Percentiles rank a stretch among this genome's conserved stretches.
Evolutionary conservation across 2,888 invertebrate species (phyloP).

Genomic region (Hirtodrosophila duncani): DNA sequence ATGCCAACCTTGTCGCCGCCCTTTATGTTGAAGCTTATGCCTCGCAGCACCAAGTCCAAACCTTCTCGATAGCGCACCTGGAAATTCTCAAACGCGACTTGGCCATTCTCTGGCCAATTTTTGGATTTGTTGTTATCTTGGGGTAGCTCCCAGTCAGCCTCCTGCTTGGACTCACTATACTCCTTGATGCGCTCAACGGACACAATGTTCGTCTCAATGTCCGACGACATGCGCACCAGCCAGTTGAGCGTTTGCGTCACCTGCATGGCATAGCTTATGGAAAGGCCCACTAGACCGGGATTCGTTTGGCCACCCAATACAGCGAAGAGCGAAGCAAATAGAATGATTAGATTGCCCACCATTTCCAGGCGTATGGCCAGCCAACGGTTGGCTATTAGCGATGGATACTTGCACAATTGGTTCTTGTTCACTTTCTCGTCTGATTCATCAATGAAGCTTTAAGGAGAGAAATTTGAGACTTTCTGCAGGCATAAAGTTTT

Average conservation of each 20-base stretch:
- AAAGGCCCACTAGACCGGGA: constrained; percentile 83
- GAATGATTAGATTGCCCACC: neutral
- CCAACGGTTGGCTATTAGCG: no score
- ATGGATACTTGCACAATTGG: constrained; percentile 68
- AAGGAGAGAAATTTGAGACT: constrained; percentile 70
- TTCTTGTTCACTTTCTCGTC: no score
- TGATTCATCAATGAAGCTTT: neutral
- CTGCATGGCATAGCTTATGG: constrained; percentile 84
- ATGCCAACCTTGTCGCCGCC: constrained; percentile 86
- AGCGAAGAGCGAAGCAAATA: no score
- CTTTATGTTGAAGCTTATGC: constrained; percentile 84
- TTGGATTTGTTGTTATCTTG: constrained; percentile 77
- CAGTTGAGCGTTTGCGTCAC: constrained; percentile 85
- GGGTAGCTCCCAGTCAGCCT: constrained; percentile 71
- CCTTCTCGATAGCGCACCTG: constrained; percentile 81
- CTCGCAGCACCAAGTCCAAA: constrained; percentile 84
- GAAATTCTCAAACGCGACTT: constrained; percentile 80
- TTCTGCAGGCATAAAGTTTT: constrained; percentile 82
- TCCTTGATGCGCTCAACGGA: constrained; percentile 85
- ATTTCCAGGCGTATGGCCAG: constrained; percentile 57
- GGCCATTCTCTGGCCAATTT: constrained; percentile 85
- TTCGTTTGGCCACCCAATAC: no score
- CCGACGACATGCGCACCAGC: constrained; percentile 84
- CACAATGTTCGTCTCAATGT: constrained; percentile 84
- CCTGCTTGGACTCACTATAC: constrained; percentile 84